Base-by-base conservation (phyloP, 2,797 vertebrate species). In the Hozukius guyotensis region DNA sequence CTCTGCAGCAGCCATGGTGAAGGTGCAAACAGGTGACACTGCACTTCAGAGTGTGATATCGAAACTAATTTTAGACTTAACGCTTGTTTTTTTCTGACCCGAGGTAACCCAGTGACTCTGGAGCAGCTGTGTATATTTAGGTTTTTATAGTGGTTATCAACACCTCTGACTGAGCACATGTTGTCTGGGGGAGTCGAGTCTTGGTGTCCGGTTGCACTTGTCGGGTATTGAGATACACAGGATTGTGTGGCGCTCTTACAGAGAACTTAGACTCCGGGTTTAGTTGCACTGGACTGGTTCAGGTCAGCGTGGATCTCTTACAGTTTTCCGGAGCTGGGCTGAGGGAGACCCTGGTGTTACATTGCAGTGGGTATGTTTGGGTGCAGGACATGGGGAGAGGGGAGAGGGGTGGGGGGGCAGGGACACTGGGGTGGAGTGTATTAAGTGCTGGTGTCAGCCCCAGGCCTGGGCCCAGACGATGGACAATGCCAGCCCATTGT, bases 401-500 rank as follows among this genome's bases (percentile, higher is more conserved):
- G 59, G 72, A 81, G 16, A 46, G 42, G 42, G 16, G 42, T 8
- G 80, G 82, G 83, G 81, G 42, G 60, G 74, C 24, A 38, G 83
- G 72, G 78, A 86, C 73, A 82, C 52, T 27, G 70, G 74, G 85
- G 75, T 80, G 79, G 88, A 88, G 85, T 81, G 86, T 89, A 94
- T 93, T 90, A 93, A 94, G 84, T 84, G 87, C 78, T 83, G 84
- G 92, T 92, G 93, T 92, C 87, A 82, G 90, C 86, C 90, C 77
- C 85, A 88, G 89, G 86, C 87, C 85, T 60, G 61, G 78, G 84
- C 88, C 93, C 90, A 92, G 93, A 85, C 83, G 69, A 74, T 81
- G 83, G 91, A 93, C 93, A 92, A 93, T 93, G 91, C 90, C 86
- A 80, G 84, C 63, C 75, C 88, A 93, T 94, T 95, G 94, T 94